Base-by-base conservation (phyloP, 2,888 invertebrate genomes). In the Doris montereyensis region DNA sequence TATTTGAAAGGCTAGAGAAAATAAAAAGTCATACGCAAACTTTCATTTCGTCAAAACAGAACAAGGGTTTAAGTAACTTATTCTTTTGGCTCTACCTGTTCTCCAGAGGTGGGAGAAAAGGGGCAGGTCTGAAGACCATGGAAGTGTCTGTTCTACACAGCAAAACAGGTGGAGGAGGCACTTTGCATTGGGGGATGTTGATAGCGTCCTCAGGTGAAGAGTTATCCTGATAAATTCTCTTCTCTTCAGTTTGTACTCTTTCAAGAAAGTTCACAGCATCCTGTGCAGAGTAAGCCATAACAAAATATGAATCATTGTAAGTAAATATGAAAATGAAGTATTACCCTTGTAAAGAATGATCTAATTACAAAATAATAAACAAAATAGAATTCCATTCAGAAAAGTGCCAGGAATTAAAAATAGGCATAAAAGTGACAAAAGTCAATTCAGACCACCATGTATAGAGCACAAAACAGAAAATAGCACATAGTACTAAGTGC, bases 121-220 rank as follows among this genome's bases (percentile, higher is more conserved):
- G 86, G 0, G 89, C 87, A 0, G 90, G 90, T 83, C 83, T 87
- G 81, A 91, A 90, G 34, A 88, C 88, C 89, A 90, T 89, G 62
- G 84, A 86, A n/a, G 84, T 86, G 82, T 90, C 89, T 5, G 91
- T 90, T 24, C 91, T 84, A 79, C 87, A 87, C 60, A 90, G 83
- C 1, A 91, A 86, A 26, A 90, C 82, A 8, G 91, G 91, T 10
- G 89, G 85, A 4, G 90, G 90, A 0, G 91, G 90, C 0, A 88
- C 84, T 34, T 85, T 83, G n/a, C 84, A 79, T 21, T 70, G 41
- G 26, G 28, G 24, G 5, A 80, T 67, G 26, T 83, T 80, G 21
- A 67, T 72, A 2, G 82, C 81, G 17, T 58, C 28, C 21, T 81
- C 84, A 2, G 79, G 68, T 13, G 83, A 80, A 21, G 71, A 75